Conservation (phyloP, 2,113 vertebrate genomes). For the Calidris pygmaea region DNA sequence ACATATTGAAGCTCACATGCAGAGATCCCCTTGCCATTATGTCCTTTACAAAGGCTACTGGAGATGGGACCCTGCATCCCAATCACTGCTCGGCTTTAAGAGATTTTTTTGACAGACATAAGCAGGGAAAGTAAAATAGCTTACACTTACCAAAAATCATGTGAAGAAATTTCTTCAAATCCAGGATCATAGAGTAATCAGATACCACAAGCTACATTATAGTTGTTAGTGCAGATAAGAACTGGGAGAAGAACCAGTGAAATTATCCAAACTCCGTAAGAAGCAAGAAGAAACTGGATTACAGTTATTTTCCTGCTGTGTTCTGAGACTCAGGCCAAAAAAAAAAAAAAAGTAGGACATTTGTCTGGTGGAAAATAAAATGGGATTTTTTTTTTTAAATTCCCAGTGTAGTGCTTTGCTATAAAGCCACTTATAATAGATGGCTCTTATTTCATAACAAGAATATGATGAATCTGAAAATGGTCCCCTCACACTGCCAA, state of each 20-base stretch:
- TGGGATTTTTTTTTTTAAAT: neutral
- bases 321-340: neutral
- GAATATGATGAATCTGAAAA: neutral
- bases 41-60: neutral
- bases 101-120: neutral
- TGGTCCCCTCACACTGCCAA: neutral
- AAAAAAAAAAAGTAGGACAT: neutral
- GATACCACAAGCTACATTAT: neutral
- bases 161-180: neutral
- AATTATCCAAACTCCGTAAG: neutral
- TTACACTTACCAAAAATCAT: neutral
- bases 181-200: neutral
- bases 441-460: neutral
- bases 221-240: neutral
- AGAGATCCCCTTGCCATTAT: neutral
- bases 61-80: accelerated
- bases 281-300: neutral
- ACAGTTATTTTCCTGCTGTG: neutral
- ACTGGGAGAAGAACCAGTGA: neutral
- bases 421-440: neutral
- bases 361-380: neutral
- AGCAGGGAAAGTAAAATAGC: neutral
- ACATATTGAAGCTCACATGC: neutral
- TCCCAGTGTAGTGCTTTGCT: neutral
- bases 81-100: neutral